A percentile compares a stretch with the other conserved stretches of the same genome.
Evolutionary conservation across 2,113 vertebrate species (phyloP).

Genomic region (Pelobates fuscus): DNA sequence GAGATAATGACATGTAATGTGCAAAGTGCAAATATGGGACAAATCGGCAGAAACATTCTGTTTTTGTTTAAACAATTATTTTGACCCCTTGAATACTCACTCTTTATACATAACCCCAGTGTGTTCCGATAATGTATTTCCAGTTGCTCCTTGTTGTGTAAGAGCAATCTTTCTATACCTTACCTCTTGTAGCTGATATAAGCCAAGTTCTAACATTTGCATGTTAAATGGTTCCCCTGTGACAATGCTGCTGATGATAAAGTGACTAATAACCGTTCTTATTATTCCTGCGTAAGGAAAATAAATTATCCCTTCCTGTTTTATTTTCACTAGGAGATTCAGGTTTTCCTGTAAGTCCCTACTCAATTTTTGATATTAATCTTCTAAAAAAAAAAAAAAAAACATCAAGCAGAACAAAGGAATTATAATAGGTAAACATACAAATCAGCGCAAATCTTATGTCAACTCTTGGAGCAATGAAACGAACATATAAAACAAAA

Average conservation of each 20-base stretch:
- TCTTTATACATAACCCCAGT: no score
- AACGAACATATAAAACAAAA: no score
- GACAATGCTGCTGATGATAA: slow-evolving; percentile 58
- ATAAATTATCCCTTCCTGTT: slow-evolving; percentile 50
- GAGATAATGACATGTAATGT: no score
- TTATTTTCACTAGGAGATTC: slow-evolving; percentile 54
- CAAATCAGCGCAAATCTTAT: slow-evolving; percentile 49
- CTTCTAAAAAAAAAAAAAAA: slow-evolving; percentile 47
- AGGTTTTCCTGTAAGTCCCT: slow-evolving; percentile 56
- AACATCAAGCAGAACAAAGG: slow-evolving; percentile 32
- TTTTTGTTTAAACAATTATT: no score
- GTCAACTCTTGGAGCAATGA: slow-evolving; percentile 59
- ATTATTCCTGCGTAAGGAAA: slow-evolving; percentile 57
- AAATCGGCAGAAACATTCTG: no score
- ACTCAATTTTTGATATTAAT: slow-evolving; percentile 48
- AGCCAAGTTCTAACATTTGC: slow-evolving; percentile 47
- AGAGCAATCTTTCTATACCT: slow-evolving; percentile 38
- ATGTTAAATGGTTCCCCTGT: slow-evolving; percentile 54
- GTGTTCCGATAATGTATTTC: no score
- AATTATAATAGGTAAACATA: slow-evolving; percentile 30
- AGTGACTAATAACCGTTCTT: slow-evolving; percentile 60
- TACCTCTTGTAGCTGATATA: slow-evolving; percentile 47
- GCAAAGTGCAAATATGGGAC: no score
- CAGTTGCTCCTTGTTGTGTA: slow-evolving; percentile 45
- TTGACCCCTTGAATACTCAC: no score